These are phyloP conservation scores for Spizella passerina DNA, from an alignment of 2,797 vertebrate genomes.

Conservation along the genomic window DNA sequence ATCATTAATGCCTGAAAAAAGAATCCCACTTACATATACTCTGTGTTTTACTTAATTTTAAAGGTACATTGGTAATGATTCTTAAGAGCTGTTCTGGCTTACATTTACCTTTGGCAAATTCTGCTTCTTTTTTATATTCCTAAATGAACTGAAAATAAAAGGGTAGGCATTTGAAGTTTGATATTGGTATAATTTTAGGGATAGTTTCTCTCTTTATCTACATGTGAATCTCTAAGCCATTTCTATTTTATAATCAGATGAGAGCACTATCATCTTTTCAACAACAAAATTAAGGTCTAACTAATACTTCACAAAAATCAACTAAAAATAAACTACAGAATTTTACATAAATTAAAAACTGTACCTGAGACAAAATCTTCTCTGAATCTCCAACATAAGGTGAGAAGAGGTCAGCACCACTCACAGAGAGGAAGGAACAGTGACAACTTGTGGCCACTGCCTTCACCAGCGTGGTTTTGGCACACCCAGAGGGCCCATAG, in stretches of 20 bases:
- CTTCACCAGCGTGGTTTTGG: conserved; percentile 90
- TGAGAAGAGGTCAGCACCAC: conserved; percentile 92
- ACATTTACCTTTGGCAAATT: not conserved
- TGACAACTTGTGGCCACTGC: conserved; percentile 86
- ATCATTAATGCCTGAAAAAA: not conserved
- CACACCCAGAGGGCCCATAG: conserved; percentile 92
- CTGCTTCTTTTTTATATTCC: not conserved
- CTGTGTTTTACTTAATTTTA: not conserved
- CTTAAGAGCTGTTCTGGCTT: not conserved
- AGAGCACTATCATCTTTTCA: not conserved
- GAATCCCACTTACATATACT: not conserved
- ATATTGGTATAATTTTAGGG: not conserved
- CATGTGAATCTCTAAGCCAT: not conserved
- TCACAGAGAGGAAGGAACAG: conserved; percentile 88
- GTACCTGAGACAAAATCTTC: conserved; percentile 90
- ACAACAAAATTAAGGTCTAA: not conserved
- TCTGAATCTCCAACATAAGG: conserved; percentile 94
- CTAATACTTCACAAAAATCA: not conserved
- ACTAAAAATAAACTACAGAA: not conserved
- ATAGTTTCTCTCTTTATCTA: not conserved
- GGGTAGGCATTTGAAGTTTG: not conserved
- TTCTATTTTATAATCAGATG: not conserved
- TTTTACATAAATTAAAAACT: not conserved
- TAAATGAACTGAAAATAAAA: not conserved
- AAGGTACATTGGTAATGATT: not conserved